Conservation (phyloP, 1,140 invertebrate species). For the Drosophila navojoa region DNA sequence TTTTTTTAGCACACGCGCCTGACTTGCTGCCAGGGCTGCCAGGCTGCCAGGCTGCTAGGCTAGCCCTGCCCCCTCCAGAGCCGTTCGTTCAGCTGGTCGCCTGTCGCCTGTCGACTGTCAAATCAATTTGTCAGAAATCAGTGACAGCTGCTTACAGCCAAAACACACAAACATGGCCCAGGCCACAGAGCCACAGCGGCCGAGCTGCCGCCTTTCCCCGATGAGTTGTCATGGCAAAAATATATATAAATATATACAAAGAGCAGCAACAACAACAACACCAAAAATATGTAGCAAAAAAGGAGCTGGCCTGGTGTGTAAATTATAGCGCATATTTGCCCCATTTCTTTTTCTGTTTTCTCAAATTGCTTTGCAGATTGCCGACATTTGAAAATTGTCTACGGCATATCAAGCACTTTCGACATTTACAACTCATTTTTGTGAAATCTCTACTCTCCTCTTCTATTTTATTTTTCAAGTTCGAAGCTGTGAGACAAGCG, state of each 20-base stretch:
- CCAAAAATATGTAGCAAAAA: conserved; percentile 32
- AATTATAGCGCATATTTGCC: conserved; percentile 78
- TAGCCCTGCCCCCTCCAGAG: not conserved
- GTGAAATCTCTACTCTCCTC: conserved; percentile 64
- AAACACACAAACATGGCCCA: conserved; percentile 69
- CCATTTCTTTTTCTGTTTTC: conserved; percentile 62
- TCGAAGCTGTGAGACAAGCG: conserved; percentile 76
- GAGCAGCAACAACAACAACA: not conserved
- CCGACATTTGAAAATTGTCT: conserved; percentile 78
- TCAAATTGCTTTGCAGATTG: conserved; percentile 80
- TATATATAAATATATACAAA: conserved; percentile 25
- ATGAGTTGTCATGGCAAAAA: conserved; percentile 72
- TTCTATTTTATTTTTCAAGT: conserved; percentile 73
- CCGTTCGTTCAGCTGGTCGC: conserved; percentile 52
- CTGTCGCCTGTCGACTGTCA: conserved; percentile 80
- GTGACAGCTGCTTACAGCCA: conserved; percentile 81
- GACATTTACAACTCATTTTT: conserved; percentile 80
- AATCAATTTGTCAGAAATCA: conserved; percentile 83
- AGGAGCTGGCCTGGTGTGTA: conserved; percentile 69
- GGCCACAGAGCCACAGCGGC: conserved; percentile 22
- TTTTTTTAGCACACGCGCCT: conserved; percentile 65
- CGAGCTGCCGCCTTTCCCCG: conserved; percentile 26
- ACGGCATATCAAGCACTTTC: conserved; percentile 72
- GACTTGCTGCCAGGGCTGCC: conserved; percentile 40
- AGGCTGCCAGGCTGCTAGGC: not conserved